phyloP scores from a whole-genome alignment of 2,797 vertebrate genomes.

The Synanceia verrucosa region DNA sequence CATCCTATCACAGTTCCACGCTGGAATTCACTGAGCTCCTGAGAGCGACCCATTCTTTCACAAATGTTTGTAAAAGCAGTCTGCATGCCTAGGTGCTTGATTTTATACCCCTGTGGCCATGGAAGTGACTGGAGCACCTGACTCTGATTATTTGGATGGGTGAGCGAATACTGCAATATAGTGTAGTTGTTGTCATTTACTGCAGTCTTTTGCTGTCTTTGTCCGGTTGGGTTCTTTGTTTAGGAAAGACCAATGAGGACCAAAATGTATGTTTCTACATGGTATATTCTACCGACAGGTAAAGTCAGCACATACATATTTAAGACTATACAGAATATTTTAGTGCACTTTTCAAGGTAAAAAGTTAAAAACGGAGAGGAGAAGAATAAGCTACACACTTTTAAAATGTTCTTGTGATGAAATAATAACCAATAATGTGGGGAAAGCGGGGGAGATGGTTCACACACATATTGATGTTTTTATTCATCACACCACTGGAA shows the following conservation, averaged over 20 bases:
- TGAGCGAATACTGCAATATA: too few relatives aligned
- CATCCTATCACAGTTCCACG: too few relatives aligned
- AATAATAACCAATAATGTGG: too few relatives aligned
- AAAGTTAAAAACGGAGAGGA: neutral
- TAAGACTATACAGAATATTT: neutral
- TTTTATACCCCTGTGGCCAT: too few relatives aligned
- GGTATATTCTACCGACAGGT: neutral
- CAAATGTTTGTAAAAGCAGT: too few relatives aligned
- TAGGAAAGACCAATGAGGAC: too few relatives aligned
- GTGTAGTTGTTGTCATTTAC: neutral
- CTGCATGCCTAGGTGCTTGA: too few relatives aligned
- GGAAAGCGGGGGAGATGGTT: neutral
- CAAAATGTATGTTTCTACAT: neutral
- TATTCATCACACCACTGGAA: neutral
- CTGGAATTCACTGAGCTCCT: too few relatives aligned
- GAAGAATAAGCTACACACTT: neutral
- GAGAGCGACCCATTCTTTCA: too few relatives aligned
- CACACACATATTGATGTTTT: neutral
- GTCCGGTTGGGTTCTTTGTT: neutral
- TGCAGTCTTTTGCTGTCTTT: neutral
- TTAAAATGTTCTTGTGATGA: neutral
- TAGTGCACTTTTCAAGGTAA: neutral
- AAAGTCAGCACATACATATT: neutral
- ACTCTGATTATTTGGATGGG: too few relatives aligned
- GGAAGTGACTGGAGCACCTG: too few relatives aligned